These are phyloP conservation scores for Cyclura pinguis DNA, from an alignment of 2,797 vertebrate genomes.

Conservation along the genomic window DNA sequence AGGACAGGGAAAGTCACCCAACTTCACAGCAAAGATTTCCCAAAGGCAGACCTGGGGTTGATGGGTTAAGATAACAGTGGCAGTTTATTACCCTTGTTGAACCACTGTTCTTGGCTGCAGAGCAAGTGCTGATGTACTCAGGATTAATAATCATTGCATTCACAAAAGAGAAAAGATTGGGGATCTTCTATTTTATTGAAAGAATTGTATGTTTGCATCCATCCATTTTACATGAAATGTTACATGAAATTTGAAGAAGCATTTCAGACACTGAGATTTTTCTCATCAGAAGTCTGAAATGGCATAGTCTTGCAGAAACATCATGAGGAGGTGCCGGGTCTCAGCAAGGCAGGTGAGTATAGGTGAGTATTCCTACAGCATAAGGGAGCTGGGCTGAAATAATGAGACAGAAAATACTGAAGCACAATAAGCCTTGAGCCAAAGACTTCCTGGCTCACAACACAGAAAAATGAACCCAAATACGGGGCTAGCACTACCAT, in stretches of 20 bases:
- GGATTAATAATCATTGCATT: constrained; percentile 49
- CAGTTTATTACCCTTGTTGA: constrained; percentile 1
- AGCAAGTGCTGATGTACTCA: constrained; percentile 34
- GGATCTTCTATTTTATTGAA: no score
- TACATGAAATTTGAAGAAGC: not conserved
- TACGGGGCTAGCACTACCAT: no score
- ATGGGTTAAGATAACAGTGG: constrained; percentile 54
- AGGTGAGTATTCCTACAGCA: no score
- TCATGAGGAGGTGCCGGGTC: no score
- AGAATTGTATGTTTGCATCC: not conserved
- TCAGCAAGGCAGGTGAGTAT: no score
- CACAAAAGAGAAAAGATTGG: constrained; percentile 45
- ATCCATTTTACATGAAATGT: constrained; percentile 25
- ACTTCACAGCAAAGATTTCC: constrained; percentile 59
- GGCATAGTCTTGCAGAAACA: no score
- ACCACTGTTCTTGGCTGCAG: constrained; percentile 55
- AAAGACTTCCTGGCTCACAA: no score
- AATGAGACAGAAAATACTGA: no score
- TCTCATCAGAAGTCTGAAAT: not conserved
- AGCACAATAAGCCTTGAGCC: no score
- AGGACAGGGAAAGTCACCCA: constrained; percentile 63
- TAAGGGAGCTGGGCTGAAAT: no score
- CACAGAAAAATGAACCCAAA: no score
- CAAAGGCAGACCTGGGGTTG: constrained; percentile 72
- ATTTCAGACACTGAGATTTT: not conserved